These are phyloP conservation scores for Temnothorax rugatulus DNA, from an alignment of 2,888 invertebrate genomes.

Conservation along the genomic window DNA sequence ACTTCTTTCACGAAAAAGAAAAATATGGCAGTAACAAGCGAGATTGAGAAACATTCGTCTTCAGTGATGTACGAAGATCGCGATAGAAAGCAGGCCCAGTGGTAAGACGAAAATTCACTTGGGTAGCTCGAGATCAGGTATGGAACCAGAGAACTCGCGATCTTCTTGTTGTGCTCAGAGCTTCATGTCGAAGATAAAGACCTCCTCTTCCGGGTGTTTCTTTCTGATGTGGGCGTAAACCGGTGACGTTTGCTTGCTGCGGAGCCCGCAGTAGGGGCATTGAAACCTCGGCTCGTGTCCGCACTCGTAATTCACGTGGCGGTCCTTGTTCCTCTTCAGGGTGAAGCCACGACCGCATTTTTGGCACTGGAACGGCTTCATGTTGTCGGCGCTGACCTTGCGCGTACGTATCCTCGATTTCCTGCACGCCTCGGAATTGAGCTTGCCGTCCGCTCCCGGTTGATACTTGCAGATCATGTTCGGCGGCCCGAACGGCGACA, in stretches of 20 bases:
- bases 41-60: conserved; percentile 44
- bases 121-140: conserved; percentile 34
- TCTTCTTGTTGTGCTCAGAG: conserved; percentile 60
- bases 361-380: conserved; percentile 78
- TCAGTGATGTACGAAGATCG: conserved; percentile 28
- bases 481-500: conserved; percentile 63
- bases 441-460: conserved; percentile 56
- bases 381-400: conserved; percentile 67
- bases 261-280: conserved; percentile 81
- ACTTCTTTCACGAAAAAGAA: neutral
- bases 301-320: conserved; percentile 83
- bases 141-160: conserved; percentile 27
- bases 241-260: conserved; percentile 79
- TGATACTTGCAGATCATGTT: conserved; percentile 68
- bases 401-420: conserved; percentile 57
- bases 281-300: conserved; percentile 81
- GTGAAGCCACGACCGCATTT: conserved; percentile 82
- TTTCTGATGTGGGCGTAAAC: conserved; percentile 80
- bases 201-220: conserved; percentile 78
- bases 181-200: conserved; percentile 77
- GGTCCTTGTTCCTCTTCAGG: conserved; percentile 78
- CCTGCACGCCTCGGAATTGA: conserved; percentile 46
- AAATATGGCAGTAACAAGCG: conserved; percentile 30
- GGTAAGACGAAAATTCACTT: conserved; percentile 35
- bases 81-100: conserved; percentile 26